Evolutionary conservation across 2,113 vertebrate species (phyloP), one percentile per base, ranked within the genome.

Genomic region (Chauna torquata): DNA sequence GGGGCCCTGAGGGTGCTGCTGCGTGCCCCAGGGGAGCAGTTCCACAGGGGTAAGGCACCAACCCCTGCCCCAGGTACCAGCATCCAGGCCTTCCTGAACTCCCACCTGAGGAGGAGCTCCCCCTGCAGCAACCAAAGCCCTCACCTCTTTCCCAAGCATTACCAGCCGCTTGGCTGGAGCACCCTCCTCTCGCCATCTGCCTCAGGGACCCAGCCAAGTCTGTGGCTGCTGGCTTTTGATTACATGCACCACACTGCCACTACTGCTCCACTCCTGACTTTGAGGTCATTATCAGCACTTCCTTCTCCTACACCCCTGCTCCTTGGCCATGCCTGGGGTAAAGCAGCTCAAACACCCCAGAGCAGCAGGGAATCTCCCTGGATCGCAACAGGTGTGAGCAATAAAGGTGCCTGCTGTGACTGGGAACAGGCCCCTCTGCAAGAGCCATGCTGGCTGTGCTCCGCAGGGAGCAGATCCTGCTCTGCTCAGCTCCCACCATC

Each of bases 181-280:
- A 34, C 27, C 55, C 85, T 92, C 78, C 78, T 93, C 82, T 65
- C 50, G 47, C 90, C 90, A 59, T 42, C 92, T 72, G 81, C 64
- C 55, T 12, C 55, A 6, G 69, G 36, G 64, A 55, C n/a, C 45
- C 2, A 27, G 82, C 75, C 88, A 54, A 87, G 62, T 0, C 47
- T 45, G 1, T 69, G 38, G 40, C 82, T 50, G 82, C 74, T 3
- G 8, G 40, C 42, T 40, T 58, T n/a, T 8, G 32, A 14, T 11
- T 59, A 28, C 50, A 5, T 1, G 0, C 57, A 34, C 0, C 11
- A 1, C 38, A 0, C 36, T 1, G 22, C 11, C 52, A 5, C 66
- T 1, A 77, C 89, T 44, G 55, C 70, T n/a, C 83, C 11, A 23
- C 54, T 36, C 55, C 64, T 5, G 32, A 6, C 34, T 61, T 11